Evolutionary conservation across 2,113 vertebrate genomes (phyloP).

Genomic region (Noctilio leporinus): DNA sequence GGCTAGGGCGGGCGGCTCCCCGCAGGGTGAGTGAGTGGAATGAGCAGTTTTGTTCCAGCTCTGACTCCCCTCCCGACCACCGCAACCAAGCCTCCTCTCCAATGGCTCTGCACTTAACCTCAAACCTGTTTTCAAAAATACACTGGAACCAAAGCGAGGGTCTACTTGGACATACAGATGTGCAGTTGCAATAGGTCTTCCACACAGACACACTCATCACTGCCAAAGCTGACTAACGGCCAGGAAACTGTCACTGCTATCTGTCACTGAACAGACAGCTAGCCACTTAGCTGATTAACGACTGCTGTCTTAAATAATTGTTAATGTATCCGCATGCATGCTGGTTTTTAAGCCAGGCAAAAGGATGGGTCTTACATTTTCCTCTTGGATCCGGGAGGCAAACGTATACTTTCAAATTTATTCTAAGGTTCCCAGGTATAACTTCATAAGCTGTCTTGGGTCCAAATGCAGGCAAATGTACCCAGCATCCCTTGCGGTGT

Average conservation of each 20-base stretch:
- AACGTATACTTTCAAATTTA: neutral
- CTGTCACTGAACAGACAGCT: neutral
- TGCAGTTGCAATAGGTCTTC: accelerated
- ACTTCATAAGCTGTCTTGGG: neutral
- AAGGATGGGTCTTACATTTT: neutral
- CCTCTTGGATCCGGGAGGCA: neutral
- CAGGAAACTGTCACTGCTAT: neutral
- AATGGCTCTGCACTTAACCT: neutral
- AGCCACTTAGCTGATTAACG: neutral
- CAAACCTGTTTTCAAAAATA: neutral
- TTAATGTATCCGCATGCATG: neutral
- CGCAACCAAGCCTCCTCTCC: accelerated
- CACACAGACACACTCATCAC: accelerated
- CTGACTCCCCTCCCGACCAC: neutral
- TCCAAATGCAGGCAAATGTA: neutral
- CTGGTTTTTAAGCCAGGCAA: neutral
- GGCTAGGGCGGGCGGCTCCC: accelerated
- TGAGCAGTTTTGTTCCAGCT: neutral
- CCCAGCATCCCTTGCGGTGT: neutral
- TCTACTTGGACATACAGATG: neutral
- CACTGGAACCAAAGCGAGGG: neutral
- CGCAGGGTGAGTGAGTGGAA: neutral
- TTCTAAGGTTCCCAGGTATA: neutral
- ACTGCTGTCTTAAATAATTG: neutral
- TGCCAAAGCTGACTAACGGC: neutral